These are phyloP conservation scores for Natator depressus DNA, from an alignment of 2,113 vertebrate genomes.

Conservation along the genomic window DNA sequence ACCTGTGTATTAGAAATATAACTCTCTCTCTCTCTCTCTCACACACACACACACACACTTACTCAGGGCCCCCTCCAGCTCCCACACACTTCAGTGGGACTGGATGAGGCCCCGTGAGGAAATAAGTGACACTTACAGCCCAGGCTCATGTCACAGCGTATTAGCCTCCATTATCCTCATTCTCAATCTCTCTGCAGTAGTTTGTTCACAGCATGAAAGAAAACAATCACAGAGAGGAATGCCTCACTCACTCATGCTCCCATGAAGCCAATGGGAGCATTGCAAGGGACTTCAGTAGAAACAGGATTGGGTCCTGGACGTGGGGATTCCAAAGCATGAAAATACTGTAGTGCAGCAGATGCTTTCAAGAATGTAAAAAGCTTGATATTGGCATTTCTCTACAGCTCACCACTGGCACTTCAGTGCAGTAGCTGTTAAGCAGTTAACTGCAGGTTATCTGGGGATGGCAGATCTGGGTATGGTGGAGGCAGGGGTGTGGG, in stretches of 20 bases:
- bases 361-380: not conserved
- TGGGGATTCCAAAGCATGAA: not conserved
- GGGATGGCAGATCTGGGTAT: not conserved
- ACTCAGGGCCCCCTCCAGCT: not conserved
- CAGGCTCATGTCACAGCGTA: not conserved
- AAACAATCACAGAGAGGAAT: not conserved
- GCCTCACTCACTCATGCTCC: rapidly evolving
- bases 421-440: not conserved
- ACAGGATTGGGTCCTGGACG: rapidly evolving
- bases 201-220: not conserved
- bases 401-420: not conserved
- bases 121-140: not conserved
- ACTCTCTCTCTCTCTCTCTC: not conserved
- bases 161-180: not conserved
- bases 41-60: not conserved
- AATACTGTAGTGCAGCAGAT: rapidly evolving
- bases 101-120: not conserved
- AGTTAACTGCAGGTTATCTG: not conserved
- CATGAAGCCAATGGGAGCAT: not conserved
- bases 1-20: not conserved
- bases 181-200: not conserved
- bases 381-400: not conserved
- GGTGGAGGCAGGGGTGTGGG: not conserved
- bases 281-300: not conserved
- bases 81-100: rapidly evolving